phyloP scores from a whole-genome alignment of 2,797 vertebrate species.

The Galago senegalensis region DNA sequence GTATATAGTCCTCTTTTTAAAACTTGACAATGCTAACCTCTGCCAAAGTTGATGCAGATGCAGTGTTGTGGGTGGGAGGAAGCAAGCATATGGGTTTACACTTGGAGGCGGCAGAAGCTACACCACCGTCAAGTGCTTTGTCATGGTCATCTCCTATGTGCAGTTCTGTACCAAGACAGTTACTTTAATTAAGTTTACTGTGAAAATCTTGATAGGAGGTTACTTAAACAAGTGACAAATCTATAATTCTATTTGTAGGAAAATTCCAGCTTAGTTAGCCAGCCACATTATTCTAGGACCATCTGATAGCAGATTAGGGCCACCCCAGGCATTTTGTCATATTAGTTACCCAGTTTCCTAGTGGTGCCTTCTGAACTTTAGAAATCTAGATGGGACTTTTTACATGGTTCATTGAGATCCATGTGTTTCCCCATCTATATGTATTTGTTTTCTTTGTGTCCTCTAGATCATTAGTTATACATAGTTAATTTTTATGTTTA shows the following conservation, averaged over 20 bases:
- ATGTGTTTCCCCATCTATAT: neutral
- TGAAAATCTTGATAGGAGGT: neutral
- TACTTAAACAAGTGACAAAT: slow-evolving; percentile 45
- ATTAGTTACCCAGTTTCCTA: neutral
- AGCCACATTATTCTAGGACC: neutral
- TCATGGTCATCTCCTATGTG: neutral
- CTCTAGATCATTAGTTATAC: slow-evolving; percentile 6
- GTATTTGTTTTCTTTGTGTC: slow-evolving; percentile 10
- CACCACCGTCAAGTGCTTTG: neutral
- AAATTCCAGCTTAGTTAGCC: neutral
- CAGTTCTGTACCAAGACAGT: neutral
- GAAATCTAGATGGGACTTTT: neutral
- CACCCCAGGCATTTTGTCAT: neutral
- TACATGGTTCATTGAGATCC: neutral
- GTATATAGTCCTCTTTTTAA: neutral
- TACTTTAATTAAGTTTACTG: slow-evolving; percentile 25
- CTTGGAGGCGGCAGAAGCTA: neutral
- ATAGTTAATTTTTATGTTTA: slow-evolving; percentile 11
- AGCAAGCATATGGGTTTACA: neutral
- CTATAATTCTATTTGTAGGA: slow-evolving; percentile 29
- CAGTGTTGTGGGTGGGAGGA: neutral
- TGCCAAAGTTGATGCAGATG: neutral
- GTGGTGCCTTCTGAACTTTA: neutral
- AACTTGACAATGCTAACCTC: neutral
- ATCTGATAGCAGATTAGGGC: no score